Percentiles rank a stretch among this genome's conserved stretches.
Conservation (phyloP, 1,140 invertebrate species). For the Hypothenemus hampei region DNA sequence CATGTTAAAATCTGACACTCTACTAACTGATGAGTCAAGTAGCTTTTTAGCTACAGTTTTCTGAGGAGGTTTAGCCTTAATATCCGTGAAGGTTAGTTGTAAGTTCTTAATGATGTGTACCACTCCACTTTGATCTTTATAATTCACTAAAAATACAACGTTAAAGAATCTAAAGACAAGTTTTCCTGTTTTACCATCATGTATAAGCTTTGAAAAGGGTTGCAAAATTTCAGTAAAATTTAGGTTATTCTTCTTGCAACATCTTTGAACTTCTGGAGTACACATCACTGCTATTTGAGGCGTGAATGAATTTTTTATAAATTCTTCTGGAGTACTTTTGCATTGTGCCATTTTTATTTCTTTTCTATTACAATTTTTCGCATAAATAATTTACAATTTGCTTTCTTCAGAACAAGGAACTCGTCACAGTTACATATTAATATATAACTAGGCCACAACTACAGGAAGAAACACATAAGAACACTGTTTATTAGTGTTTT, state of each 20-base stretch:
- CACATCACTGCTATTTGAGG: constrained; percentile 82
- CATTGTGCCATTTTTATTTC: constrained; percentile 53
- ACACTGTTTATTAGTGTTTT: too few species aligned
- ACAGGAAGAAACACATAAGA: too few species aligned
- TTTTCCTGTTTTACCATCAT: constrained; percentile 59
- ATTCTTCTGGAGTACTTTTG: constrained; percentile 71
- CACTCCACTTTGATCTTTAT: constrained; percentile 76
- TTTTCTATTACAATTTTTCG: neutral
- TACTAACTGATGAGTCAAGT: constrained; percentile 79
- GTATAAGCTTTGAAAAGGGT: constrained; percentile 76
- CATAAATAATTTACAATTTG: too few species aligned
- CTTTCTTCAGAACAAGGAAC: too few species aligned
- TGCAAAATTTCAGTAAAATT: constrained; percentile 85
- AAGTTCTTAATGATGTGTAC: constrained; percentile 69
- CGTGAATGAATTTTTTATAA: constrained; percentile 84
- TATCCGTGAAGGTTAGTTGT: constrained; percentile 75
- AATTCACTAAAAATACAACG: constrained; percentile 58
- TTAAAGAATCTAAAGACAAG: neutral
- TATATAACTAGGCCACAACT: too few species aligned
- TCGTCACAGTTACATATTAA: too few species aligned
- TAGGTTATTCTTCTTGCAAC: constrained; percentile 87
- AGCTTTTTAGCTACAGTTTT: constrained; percentile 78
- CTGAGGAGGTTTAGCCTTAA: constrained; percentile 74
- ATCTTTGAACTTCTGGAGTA: constrained; percentile 72
- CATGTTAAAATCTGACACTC: constrained; percentile 62